These are phyloP conservation scores for Cordilura impudica DNA, from an alignment of 2,888 invertebrate species.

Conservation along the genomic window DNA sequence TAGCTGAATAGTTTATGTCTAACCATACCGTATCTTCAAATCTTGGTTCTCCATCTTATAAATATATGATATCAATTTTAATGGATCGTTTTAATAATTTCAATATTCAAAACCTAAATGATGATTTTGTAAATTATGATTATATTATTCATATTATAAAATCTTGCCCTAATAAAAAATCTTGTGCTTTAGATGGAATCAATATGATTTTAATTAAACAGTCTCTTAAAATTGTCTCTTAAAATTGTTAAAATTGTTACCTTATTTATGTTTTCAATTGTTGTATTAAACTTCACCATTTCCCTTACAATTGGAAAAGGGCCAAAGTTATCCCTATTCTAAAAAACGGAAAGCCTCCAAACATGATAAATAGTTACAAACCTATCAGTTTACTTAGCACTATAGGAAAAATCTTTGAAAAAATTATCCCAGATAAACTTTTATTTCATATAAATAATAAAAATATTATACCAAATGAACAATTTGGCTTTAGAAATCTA, in stretches of 20 bases:
- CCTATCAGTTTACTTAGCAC: background rate
- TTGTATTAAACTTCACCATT: conserved; percentile 3
- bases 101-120: too few relatives aligned
- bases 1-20: too few relatives aligned
- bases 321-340: conserved; percentile 1
- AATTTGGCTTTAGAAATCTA: background rate
- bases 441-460: background rate
- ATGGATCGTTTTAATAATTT: too few relatives aligned
- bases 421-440: background rate
- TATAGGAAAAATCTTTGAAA: background rate
- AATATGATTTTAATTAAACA: background rate
- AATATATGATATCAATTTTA: too few relatives aligned
- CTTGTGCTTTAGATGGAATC: background rate
- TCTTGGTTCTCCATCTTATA: too few relatives aligned
- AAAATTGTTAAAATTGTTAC: too few relatives aligned
- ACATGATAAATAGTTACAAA: background rate
- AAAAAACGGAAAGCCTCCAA: background rate
- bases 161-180: background rate
- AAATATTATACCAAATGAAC: background rate
- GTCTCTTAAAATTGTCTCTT: background rate
- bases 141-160: background rate
- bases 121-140: too few relatives aligned
- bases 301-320: background rate
- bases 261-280: too few relatives aligned
- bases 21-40: too few relatives aligned